phyloP scores from a whole-genome alignment of 2,797 vertebrate genomes.

The Borostomias antarcticus region DNA sequence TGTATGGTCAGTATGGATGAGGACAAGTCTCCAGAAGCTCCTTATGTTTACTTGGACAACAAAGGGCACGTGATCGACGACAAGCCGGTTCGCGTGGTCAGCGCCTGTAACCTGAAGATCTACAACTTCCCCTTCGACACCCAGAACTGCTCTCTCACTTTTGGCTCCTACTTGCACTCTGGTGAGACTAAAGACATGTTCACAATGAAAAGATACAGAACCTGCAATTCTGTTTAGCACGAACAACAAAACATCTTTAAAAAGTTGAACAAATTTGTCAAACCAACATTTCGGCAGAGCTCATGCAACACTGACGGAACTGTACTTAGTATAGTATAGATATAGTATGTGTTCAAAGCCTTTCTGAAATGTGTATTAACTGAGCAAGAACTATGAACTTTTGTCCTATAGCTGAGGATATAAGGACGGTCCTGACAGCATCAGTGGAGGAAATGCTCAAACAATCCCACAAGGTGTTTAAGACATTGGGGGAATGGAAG shows the following conservation, averaged over 20 bases:
- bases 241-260: background rate
- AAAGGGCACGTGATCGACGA: conserved; percentile 50
- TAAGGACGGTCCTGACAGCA: conserved; percentile 49
- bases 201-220: background rate
- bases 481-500: conserved; percentile 78
- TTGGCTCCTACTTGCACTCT: conserved; percentile 63
- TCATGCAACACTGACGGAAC: background rate
- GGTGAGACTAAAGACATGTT: conserved; percentile 51
- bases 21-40: conserved; percentile 59
- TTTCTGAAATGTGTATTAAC: too few relatives aligned
- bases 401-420: conserved; percentile 49
- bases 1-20: conserved; percentile 73
- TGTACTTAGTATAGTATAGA: background rate
- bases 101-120: conserved; percentile 75
- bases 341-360: background rate
- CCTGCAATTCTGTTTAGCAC: too few relatives aligned
- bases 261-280: background rate
- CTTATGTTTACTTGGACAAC: conserved; percentile 60
- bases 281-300: background rate
- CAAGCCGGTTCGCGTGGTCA: conserved; percentile 66
- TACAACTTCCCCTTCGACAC: conserved; percentile 80
- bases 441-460: conserved; percentile 38
- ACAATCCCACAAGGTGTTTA: conserved; percentile 51
- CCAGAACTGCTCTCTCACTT: conserved; percentile 75
- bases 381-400: too few relatives aligned